Conservation (phyloP, 1,140 invertebrate species). For the Carcinoscorpius rotundicauda region DNA sequence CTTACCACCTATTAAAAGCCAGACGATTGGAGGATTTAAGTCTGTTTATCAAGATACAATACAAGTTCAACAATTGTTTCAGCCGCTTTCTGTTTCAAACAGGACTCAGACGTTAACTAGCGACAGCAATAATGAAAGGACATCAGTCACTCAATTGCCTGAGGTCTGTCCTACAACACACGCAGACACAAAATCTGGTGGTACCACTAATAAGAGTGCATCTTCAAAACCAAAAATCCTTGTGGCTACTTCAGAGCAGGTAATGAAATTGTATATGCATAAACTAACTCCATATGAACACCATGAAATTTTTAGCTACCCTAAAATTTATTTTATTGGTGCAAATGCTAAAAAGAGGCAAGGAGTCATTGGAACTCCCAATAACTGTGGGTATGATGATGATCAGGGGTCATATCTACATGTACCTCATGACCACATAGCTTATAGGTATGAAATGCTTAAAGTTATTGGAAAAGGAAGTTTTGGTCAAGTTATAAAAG, state of each 20-base stretch:
- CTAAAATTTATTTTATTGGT: constrained; percentile 90
- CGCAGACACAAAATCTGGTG: background rate
- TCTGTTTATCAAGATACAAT: background rate
- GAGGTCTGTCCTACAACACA: background rate
- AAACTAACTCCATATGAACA: constrained; percentile 89
- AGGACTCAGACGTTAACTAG: constrained; percentile 6
- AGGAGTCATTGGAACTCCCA: constrained; percentile 66
- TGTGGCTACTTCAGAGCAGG: constrained; percentile 68
- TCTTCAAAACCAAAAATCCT: constrained; percentile 28
- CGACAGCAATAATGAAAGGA: background rate
- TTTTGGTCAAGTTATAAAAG: constrained; percentile 96
- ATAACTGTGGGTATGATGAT: constrained; percentile 89
- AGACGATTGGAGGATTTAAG: constrained; percentile 10
- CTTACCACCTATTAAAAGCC: constrained; percentile 19
- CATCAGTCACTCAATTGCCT: background rate
- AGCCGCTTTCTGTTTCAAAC: constrained; percentile 4
- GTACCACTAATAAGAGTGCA: constrained; percentile 5
- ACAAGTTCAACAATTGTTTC: background rate
- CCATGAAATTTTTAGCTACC: constrained; percentile 83
- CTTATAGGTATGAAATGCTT: constrained; percentile 91
- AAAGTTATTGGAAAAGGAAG: constrained; percentile 97
- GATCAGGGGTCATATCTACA: constrained; percentile 95
- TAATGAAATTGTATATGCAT: constrained; percentile 84
- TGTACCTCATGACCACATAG: constrained; percentile 93
- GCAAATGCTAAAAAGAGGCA: constrained; percentile 76